Conservation (phyloP, 2,113 vertebrate genomes). For the Aphelocoma coerulescens region DNA sequence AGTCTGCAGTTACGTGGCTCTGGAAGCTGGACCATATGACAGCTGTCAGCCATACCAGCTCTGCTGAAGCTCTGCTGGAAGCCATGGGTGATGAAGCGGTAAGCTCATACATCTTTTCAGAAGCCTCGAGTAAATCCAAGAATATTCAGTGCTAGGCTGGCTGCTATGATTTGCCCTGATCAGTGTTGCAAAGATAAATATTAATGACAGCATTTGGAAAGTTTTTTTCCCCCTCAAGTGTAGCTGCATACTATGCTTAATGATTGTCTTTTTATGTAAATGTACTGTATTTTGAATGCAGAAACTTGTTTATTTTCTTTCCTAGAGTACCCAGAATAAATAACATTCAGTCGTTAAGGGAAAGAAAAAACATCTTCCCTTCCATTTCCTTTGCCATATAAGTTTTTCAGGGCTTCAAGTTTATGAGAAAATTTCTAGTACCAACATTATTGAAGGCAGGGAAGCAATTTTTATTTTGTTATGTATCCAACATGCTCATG, state of each 20-base stretch:
- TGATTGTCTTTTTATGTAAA: constrained; percentile 25
- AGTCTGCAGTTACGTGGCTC: constrained; percentile 70
- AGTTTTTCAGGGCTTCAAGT: constrained; percentile 6
- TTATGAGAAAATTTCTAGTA: background rate
- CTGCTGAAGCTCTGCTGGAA: constrained; percentile 69
- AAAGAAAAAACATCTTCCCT: constrained; percentile 7
- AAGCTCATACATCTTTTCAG: constrained; percentile 48
- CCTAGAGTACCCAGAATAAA: constrained; percentile 4
- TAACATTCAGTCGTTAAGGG: constrained; percentile 17
- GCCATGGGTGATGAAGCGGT: constrained; percentile 71
- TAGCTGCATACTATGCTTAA: background rate
- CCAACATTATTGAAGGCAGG: background rate
- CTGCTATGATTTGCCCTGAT: background rate
- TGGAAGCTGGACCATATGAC: constrained; percentile 50
- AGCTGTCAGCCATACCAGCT: background rate
- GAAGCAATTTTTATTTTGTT: background rate
- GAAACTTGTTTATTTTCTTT: constrained; percentile 25
- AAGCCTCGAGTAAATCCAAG: constrained; percentile 17
- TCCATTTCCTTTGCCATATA: constrained; percentile 1
- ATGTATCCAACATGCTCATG: background rate
- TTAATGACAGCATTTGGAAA: constrained; percentile 13
- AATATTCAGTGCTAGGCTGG: background rate
- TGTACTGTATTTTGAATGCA: constrained; percentile 14
- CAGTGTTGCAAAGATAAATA: constrained; percentile 38
- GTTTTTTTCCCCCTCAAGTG: background rate